These are phyloP conservation scores for Aspidiotus rigidus DNA, from an alignment of 2,888 invertebrate species.

Conservation along the genomic window DNA sequence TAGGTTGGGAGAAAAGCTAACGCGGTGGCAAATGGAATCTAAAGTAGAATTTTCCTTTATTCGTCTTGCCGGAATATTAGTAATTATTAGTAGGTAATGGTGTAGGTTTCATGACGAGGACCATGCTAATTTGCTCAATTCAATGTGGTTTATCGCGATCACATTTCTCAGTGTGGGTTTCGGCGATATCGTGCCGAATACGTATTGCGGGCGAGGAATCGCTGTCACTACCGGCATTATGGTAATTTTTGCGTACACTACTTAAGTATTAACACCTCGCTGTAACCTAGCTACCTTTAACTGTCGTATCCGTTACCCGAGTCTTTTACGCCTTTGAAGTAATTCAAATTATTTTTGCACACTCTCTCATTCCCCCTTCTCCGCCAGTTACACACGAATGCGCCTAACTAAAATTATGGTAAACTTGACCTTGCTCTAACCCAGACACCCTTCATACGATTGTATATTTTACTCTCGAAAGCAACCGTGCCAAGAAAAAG, in stretches of 20 bases:
- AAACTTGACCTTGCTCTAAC: no score
- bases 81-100: conserved; percentile 32
- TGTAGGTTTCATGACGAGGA: conserved; percentile 94
- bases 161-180: conserved; percentile 99
- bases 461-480: no score
- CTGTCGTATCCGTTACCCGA: no score
- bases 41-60: background rate
- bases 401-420: no score
- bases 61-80: conserved; percentile 19
- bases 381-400: no score
- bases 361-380: no score
- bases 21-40: conserved; percentile 25
- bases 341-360: no score
- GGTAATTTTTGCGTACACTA: conserved; percentile 57
- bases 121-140: conserved; percentile 96
- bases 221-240: conserved; percentile 99
- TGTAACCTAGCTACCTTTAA: no score
- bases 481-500: no score
- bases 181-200: conserved; percentile 99
- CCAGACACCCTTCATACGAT: no score
- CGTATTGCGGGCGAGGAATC: conserved; percentile 98
- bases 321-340: no score
- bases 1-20: background rate
- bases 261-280: no score
- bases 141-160: conserved; percentile 99